phyloP scores from a whole-genome alignment of 2,888 invertebrate genomes.

The Callyntrura sp. region DNA sequence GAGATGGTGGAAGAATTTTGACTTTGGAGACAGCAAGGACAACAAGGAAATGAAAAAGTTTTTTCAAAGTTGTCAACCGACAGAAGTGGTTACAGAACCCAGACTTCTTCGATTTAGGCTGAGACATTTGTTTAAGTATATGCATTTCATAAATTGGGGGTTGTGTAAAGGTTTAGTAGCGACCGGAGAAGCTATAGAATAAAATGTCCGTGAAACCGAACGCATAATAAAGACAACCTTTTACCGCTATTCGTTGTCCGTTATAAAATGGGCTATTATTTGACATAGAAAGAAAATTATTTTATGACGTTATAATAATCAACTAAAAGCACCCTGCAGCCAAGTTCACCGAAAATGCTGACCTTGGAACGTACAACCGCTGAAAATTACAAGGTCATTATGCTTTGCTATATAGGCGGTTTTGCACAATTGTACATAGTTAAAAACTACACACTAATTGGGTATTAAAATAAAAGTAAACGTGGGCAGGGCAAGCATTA shows the following conservation, averaged over 20 bases:
- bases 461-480: no score
- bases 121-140: slow-evolving; percentile 2
- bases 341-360: neutral
- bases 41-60: slow-evolving; percentile 32
- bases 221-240: no score
- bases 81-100: neutral
- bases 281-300: no score
- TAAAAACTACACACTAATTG: no score
- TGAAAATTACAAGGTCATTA: no score
- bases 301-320: no score
- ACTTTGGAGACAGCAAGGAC: neutral
- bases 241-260: no score
- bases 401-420: no score
- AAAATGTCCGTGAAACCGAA: neutral
- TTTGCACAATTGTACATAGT: no score
- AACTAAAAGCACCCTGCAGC: no score
- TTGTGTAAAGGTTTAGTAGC: slow-evolving; percentile 18
- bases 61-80: slow-evolving; percentile 19
- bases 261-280: no score
- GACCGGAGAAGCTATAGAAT: neutral
- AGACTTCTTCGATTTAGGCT: neutral
- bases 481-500: no score
- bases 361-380: neutral
- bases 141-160: slow-evolving; percentile 36
- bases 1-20: neutral